Evolutionary conservation across 2,113 vertebrate species (phyloP).

Genomic region (Muntiacus reevesi): DNA sequence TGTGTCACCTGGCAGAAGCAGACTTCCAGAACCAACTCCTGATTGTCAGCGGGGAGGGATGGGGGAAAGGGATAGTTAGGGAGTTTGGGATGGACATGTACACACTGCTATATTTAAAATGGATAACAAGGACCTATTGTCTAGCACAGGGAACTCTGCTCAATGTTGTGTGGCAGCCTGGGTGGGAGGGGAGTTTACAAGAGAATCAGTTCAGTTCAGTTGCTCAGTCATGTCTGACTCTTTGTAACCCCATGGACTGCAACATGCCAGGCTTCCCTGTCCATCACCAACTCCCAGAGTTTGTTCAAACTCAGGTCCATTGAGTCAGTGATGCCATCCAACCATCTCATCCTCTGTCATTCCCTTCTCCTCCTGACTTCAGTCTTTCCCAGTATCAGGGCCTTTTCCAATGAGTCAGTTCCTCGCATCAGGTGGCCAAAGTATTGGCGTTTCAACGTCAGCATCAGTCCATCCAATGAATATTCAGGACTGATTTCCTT

Average conservation of each 20-base stretch:
- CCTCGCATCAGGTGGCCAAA: neutral
- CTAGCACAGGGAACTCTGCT: neutral
- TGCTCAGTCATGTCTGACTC: neutral
- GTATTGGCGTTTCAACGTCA: neutral
- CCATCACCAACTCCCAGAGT: neutral
- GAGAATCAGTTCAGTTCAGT: neutral
- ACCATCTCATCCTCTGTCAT: neutral
- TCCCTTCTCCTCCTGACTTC: neutral
- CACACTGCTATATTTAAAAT: neutral
- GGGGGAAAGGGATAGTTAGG: neutral
- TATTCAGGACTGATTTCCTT: neutral
- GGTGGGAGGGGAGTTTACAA: neutral
- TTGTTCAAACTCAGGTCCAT: neutral
- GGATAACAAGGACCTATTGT: neutral
- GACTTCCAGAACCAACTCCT: neutral
- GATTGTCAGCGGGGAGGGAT: neutral
- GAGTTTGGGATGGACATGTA: neutral
- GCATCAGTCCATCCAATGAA: neutral
- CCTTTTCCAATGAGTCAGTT: neutral
- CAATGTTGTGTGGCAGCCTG: neutral
- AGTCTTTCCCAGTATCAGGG: neutral
- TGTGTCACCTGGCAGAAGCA: neutral
- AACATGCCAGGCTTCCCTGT: neutral
- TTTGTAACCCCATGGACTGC: neutral
- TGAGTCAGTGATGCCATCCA: neutral